Base-by-base conservation (phyloP, 2,888 invertebrate genomes). In the Netelia melanura region DNA sequence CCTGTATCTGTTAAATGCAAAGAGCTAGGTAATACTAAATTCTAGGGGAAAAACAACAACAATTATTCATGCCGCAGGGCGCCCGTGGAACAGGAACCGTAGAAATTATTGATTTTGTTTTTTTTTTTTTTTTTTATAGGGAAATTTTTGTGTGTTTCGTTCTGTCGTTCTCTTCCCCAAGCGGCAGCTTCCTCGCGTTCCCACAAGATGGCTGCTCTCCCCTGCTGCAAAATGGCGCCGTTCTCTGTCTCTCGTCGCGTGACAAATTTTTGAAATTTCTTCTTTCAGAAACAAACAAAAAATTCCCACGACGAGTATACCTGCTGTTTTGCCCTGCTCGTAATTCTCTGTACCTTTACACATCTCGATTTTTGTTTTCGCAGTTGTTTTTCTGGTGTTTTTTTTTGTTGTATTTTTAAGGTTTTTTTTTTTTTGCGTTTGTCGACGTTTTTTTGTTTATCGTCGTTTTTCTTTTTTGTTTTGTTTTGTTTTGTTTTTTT, bases 41-140 rank as follows among this genome's bases (percentile, higher is more conserved):
- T 83, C 93, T 93, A 93, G 85, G 85, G 86, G 90, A 91, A 91
- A 90, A 93, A 93, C 93, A 92, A 93, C 93, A 93, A 93, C 93
- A 90, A 91, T 90, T 88, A 90, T 91, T 93, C 93, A 93, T 93
- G 93, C 93, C 93, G 92, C 92, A 92, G 92, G 91, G 91, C 54
- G 91, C 38, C 90, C 90, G 91, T 80, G 90, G 81, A 83, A 85
- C 84, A 86, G 87, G 61, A 48, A 38, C 38, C 21, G 56, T 72
- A 38, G 43, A 65, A 58, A 58, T 9, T 58, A 2, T 56, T 38
- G 38, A 56, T 9, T 9, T 58, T 21, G 1, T 58, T 3, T 0
- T 23, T 64, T 79, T 75, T 68, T 80, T 61, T n/a, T n/a, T n/a
- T n/a, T n/a, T n/a, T n/a, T n/a, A n/a, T 62, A 38, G 52, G 21